Evolutionary conservation across 2,888 invertebrate genomes (phyloP).

Genomic region (Allygus modestus): DNA sequence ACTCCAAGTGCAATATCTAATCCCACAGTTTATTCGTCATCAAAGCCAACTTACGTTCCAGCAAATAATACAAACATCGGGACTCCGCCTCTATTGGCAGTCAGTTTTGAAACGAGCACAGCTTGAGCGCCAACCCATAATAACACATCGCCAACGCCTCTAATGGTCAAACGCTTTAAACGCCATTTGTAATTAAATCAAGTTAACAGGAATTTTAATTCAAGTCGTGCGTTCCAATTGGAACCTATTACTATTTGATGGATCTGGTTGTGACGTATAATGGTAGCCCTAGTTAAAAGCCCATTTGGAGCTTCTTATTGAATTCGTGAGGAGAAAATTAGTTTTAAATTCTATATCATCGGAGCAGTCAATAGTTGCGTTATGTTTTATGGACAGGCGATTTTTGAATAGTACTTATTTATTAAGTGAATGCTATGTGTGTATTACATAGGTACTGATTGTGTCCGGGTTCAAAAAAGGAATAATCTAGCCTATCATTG

Average conservation of each 20-base stretch:
- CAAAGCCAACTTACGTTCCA: no score
- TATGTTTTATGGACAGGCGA: no score
- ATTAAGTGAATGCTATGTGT: no score
- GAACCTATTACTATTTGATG: slow-evolving; percentile 6
- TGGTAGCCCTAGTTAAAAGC: slow-evolving; percentile 10
- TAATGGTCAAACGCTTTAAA: slow-evolving; percentile 6
- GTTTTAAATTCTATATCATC: background rate
- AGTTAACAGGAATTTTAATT: slow-evolving; percentile 24
- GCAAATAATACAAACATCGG: no score
- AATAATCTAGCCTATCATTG: no score
- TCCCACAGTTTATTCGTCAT: no score
- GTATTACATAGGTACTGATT: no score
- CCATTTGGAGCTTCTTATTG: slow-evolving; percentile 11
- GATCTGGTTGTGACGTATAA: background rate
- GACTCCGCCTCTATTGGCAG: no score
- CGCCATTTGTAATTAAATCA: background rate
- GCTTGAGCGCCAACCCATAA: background rate
- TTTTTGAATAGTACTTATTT: no score
- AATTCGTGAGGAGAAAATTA: slow-evolving; percentile 34
- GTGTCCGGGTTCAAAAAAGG: no score
- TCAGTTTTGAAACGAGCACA: no score
- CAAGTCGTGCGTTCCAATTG: background rate
- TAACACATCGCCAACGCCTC: background rate
- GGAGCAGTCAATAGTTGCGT: background rate
- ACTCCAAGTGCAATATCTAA: no score